Base-by-base conservation (phyloP, 2,888 invertebrate genomes). In the Troglohyphantes excavatus region DNA sequence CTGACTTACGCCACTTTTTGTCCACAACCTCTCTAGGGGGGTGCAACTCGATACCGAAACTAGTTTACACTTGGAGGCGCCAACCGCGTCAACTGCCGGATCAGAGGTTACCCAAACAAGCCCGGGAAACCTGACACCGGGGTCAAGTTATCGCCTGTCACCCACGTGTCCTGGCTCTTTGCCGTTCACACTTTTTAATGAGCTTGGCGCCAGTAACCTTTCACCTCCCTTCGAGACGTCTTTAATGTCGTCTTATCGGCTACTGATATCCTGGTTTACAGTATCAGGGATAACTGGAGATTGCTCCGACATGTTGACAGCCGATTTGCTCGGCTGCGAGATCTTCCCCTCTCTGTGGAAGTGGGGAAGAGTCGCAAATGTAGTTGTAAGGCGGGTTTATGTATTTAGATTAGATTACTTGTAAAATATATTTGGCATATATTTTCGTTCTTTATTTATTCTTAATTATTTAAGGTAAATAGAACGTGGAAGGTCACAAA, bases 181-280 rank as follows among this genome's bases (percentile, higher is more conserved):
- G 87, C 87, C 72, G 79, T 87, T 87, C 87, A 87, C 87, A 87
- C 87, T 87, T 81, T 87, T 87, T 87, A 87, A 87, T 87, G 87
- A 87, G 87, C 87, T 23, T 73, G 61, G 87, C 87, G 39, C 81
- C 73, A 29, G 43, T 87, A 87, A 87, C 87, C 87, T 87, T 81
- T 87, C 79, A 72, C 87, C 73, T 68, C 43, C 21, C 46, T 46
- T 46, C 53, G 39, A 73, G 21, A 43, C 63, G 39, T 59, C 70
- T 84, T 84, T 75, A 68, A 85, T 73, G 63, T 86, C 85, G 43
- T 68, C 67, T 75, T 76, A 68, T 65, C 84, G 33, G n/a, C 72
- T 87, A 65, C 68, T 65, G 87, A 87, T 87, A 87, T 39, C 87
- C 26, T 29, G 72, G 87, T 87, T 87, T 87, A 87, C 87, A 59